Conservation (phyloP, 2,113 vertebrate species). For the Lucifuga dentata region DNA sequence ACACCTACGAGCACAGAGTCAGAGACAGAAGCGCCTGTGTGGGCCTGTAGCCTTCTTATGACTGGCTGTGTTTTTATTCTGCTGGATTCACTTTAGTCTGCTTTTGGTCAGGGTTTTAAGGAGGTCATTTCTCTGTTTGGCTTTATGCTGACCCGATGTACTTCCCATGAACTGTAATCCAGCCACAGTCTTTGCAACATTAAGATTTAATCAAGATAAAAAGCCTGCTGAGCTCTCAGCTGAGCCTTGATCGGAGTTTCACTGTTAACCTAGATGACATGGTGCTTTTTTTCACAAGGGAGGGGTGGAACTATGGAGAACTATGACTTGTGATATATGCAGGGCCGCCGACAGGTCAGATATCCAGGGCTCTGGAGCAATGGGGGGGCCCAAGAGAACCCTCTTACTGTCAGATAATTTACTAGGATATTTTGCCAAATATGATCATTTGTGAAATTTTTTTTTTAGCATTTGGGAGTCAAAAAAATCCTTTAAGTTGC, state of each 20-base stretch:
- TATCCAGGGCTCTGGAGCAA: too few relatives aligned
- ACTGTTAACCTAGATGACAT: conserved; percentile 11
- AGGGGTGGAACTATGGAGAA: neutral
- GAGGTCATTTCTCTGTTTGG: conserved; percentile 9
- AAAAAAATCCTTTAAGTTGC: too few relatives aligned
- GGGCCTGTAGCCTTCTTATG: conserved; percentile 2
- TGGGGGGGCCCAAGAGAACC: too few relatives aligned
- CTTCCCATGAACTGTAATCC: conserved; percentile 56
- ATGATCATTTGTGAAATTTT: too few relatives aligned
- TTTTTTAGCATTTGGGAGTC: too few relatives aligned
- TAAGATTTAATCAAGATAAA: conserved; percentile 61
- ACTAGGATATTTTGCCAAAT: too few relatives aligned
- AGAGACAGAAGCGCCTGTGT: conserved; percentile 26
- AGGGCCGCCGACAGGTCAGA: too few relatives aligned
- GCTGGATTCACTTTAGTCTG: conserved; percentile 26
- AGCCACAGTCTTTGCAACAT: conserved; percentile 36
- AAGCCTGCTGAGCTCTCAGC: conserved; percentile 45
- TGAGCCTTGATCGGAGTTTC: conserved; percentile 36
- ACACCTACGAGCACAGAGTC: conserved; percentile 29
- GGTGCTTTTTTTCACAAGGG: neutral
- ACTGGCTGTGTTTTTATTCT: conserved; percentile 25
- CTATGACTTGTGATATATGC: neutral
- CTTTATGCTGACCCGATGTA: conserved; percentile 10
- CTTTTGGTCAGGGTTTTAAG: conserved; percentile 49
- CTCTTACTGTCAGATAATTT: too few relatives aligned